Percentiles rank a stretch among this genome's conserved stretches.
These are phyloP conservation scores for Chlamydotis undulata DNA, from an alignment of 2,113 vertebrate genomes.

Conservation along the genomic window DNA sequence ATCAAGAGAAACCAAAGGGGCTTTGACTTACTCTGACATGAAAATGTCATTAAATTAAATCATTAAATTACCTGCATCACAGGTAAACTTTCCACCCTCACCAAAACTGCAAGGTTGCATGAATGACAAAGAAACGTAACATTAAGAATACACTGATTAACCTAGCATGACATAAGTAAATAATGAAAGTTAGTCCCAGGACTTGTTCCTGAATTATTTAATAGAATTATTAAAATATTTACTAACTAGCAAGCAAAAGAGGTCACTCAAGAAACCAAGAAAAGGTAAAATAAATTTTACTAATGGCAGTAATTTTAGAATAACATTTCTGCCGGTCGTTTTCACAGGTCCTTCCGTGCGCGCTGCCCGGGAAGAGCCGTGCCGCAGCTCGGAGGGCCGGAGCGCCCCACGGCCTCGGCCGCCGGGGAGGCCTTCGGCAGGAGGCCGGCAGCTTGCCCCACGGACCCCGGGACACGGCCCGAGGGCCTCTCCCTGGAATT, in stretches of 20 bases:
- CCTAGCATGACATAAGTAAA: fast-evolving
- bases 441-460: background rate
- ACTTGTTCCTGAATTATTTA: too few species aligned
- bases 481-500: background rate
- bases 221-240: background rate
- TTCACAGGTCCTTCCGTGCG: fast-evolving
- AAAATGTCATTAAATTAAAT: background rate
- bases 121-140: background rate
- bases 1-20: background rate
- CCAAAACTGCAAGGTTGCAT: background rate
- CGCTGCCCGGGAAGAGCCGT: too few species aligned
- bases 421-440: background rate
- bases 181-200: background rate
- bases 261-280: background rate
- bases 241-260: background rate
- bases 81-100: background rate
- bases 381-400: too few species aligned
- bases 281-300: background rate
- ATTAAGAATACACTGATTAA: background rate
- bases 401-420: background rate
- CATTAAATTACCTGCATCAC: background rate
- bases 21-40: background rate
- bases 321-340: fast-evolving
- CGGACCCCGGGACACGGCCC: background rate
- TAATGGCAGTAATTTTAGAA: background rate